These are phyloP conservation scores for Agrochola lota DNA, from an alignment of 2,888 invertebrate genomes.

Conservation along the genomic window DNA sequence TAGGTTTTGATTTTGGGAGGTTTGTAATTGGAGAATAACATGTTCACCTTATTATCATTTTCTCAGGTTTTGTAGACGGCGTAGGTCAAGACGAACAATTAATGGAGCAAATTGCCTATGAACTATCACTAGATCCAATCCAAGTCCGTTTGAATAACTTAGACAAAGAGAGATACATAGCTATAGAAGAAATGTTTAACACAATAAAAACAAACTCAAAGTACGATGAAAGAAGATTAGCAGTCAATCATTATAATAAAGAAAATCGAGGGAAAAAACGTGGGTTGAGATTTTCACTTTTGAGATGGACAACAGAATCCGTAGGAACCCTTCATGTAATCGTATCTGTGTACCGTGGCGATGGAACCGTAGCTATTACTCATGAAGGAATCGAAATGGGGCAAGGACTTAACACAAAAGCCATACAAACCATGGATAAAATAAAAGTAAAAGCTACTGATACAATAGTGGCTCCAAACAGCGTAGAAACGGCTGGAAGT, in stretches of 20 bases:
- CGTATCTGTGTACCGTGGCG: slow-evolving; percentile 91
- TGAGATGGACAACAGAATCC: slow-evolving; percentile 89
- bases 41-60: neutral
- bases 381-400: slow-evolving; percentile 93
- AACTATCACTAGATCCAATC: slow-evolving; percentile 88
- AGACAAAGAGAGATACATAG: slow-evolving; percentile 65
- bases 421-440: slow-evolving; percentile 91
- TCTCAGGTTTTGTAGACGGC: slow-evolving; percentile 87
- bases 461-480: slow-evolving; percentile 91
- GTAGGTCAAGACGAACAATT: slow-evolving; percentile 90
- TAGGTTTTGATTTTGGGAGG: neutral
- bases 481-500: slow-evolving; percentile 92
- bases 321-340: slow-evolving; percentile 81
- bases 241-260: slow-evolving; percentile 89
- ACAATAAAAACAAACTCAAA: slow-evolving; percentile 88
- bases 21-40: neutral
- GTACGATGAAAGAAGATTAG: slow-evolving; percentile 85
- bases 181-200: slow-evolving; percentile 85
- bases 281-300: slow-evolving; percentile 91
- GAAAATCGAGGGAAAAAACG: slow-evolving; percentile 93
- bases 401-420: slow-evolving; percentile 93
- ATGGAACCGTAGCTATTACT: slow-evolving; percentile 91
- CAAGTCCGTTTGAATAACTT: slow-evolving; percentile 90
- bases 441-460: slow-evolving; percentile 92
- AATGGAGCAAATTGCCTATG: slow-evolving; percentile 91